phyloP scores from a whole-genome alignment of 2,797 vertebrate species.

The Scolopax rusticola region DNA sequence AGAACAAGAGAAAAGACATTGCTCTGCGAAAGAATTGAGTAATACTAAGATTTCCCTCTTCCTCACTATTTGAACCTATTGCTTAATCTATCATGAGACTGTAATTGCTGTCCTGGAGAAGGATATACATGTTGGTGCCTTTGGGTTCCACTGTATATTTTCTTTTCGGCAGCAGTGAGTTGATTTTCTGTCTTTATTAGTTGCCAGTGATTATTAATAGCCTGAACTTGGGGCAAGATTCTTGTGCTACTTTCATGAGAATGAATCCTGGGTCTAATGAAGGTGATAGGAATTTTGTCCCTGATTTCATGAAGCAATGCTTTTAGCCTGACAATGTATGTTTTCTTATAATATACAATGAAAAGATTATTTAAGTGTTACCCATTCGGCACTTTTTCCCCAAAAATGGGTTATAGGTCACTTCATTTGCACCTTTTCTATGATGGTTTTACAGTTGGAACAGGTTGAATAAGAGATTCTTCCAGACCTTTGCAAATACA shows the following conservation, averaged over 20 bases:
- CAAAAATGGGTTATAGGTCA: background rate
- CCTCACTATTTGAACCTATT: background rate
- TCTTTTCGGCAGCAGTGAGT: background rate
- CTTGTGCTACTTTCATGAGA: background rate
- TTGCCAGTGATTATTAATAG: background rate
- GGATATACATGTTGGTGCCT: background rate
- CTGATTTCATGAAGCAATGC: background rate
- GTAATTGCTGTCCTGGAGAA: conserved; percentile 5
- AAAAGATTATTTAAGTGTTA: background rate
- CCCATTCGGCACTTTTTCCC: background rate
- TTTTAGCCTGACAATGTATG: background rate
- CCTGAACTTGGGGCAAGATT: background rate
- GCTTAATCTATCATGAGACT: background rate
- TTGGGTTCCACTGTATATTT: background rate
- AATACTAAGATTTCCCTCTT: conserved; percentile 15
- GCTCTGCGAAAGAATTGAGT: background rate
- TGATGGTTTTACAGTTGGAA: background rate
- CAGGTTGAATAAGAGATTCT: background rate
- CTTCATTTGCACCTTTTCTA: background rate
- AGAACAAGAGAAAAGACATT: conserved; percentile 26
- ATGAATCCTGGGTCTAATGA: background rate
- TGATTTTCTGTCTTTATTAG: background rate
- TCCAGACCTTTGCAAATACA: background rate
- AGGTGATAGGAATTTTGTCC: background rate
- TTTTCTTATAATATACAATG: background rate